Base-by-base conservation (phyloP, 2,888 invertebrate genomes). In the Stenoptilia bipunctidactyla region DNA sequence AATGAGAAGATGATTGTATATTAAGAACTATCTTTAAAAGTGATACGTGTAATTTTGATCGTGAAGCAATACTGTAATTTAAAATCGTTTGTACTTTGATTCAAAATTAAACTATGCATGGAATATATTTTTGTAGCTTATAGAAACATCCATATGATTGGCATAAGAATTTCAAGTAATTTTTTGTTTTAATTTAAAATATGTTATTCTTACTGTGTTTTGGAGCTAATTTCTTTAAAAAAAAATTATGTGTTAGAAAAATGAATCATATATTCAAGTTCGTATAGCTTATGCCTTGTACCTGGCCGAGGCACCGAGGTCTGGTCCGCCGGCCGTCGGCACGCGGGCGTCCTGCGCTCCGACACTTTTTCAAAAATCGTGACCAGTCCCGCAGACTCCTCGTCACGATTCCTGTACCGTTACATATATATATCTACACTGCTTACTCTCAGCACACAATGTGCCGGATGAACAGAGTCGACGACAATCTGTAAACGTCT, bases 291-390 rank as follows among this genome's bases (percentile, higher is more conserved):
- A 30, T 30, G 30, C 6, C 30, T 10, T 30, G 30, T 10, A n/a
- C 30, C 25, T 9, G 25, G 5, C 25, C 10, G 30, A n/a, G 30
- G n/a, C 2, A 10, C 6, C 20, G 20, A 20, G 8, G 20, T 20
- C 20, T 3, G 4, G 20, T 8, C 20, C 3, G 20, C 20, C 20
- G 20, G 20, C 20, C 20, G 20, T 8, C 20, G 20, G 4, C n/a
- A 30, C 30, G 30, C 30, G 2, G 20, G 56, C 59, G 55, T 47
- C 61, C 59, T 58, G 54, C 50, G 61, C 65, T 65, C 79, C 72
- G 62, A 73, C 77, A 80, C 75, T 79, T 82, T 82, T 83, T 77
- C 74, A 75, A 79, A 20, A 75, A 75, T 79, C 83, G 83, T 83
- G 83, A 83, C 83, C 71, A 57, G 73, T 59, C 68, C 68, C 62